Percentiles rank a stretch among this genome's conserved stretches.
Evolutionary conservation across 2,797 vertebrate species (phyloP).

Genomic region (Periophthalmus magnuspinnatus): DNA sequence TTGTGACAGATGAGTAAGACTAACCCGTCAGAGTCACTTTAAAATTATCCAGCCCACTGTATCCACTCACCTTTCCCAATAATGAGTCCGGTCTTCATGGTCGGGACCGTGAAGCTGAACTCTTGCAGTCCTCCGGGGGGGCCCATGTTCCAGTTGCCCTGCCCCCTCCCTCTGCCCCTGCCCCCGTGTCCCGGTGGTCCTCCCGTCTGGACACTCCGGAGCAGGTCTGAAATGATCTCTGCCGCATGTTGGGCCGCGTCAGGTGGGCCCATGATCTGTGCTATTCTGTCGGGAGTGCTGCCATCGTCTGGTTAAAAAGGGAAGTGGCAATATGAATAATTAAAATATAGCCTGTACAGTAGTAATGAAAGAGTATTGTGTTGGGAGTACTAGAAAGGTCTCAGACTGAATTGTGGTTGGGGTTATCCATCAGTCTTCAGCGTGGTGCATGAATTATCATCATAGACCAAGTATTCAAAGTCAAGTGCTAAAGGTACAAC

Average conservation of each 20-base stretch:
- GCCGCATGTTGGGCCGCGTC: constrained; percentile 96
- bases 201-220: constrained; percentile 95
- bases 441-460: constrained; percentile 70
- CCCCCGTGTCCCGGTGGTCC: constrained; percentile 92
- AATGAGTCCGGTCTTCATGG: constrained; percentile 97
- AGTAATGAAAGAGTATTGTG: rapidly evolving
- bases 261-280: constrained; percentile 96
- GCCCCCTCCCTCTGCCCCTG: constrained; percentile 91
- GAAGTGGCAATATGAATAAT: background rate
- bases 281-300: constrained; percentile 95
- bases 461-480: constrained; percentile 40
- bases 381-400: constrained; percentile 40
- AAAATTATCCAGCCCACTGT: background rate
- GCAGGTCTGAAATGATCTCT: constrained; percentile 94
- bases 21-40: no score
- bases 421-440: constrained; percentile 69
- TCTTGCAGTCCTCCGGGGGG: constrained; percentile 97
- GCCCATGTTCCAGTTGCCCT: constrained; percentile 99
- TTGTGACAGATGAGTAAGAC: no score
- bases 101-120: constrained; percentile 97
- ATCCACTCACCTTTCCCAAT: constrained; percentile 90
- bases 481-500: background rate
- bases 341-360: background rate
- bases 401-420: constrained; percentile 58
- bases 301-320: constrained; percentile 85